Percentiles rank a stretch among this genome's conserved stretches.
Conservation (phyloP, 2,797 vertebrate genomes). For the Odontamblyopus lacepedii region DNA sequence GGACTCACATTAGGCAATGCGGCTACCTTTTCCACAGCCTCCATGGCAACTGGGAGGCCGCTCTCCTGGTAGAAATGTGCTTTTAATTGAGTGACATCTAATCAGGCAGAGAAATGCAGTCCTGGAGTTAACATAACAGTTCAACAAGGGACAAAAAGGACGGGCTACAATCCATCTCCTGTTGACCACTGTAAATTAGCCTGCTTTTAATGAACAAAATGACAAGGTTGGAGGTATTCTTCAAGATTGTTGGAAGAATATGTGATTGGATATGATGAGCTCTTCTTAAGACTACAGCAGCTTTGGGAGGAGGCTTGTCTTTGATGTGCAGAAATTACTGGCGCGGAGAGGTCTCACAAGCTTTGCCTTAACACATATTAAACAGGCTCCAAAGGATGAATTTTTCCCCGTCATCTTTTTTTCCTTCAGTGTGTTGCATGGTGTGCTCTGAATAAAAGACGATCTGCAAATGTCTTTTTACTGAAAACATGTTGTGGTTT, state of each 20-base stretch:
- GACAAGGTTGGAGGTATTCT: constrained; percentile 57
- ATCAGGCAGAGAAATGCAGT: constrained; percentile 77
- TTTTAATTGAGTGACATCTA: constrained; percentile 84
- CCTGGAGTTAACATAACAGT: constrained; percentile 73
- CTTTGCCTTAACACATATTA: constrained; percentile 73
- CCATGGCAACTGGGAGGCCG: constrained; percentile 77
- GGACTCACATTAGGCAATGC: constrained; percentile 65
- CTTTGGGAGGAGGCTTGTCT: constrained; percentile 69
- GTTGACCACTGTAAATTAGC: constrained; percentile 45
- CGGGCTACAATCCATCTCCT: constrained; percentile 43
- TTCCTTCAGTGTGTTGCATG: constrained; percentile 41
- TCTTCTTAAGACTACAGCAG: constrained; percentile 68
- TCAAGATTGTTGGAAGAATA: constrained; percentile 62
- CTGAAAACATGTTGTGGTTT: constrained; percentile 59
- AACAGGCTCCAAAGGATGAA: constrained; percentile 63
- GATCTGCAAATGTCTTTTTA: constrained; percentile 49
- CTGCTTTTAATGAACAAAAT: constrained; percentile 64
- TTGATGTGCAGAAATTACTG: constrained; percentile 76
- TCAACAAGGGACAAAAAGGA: constrained; percentile 63
- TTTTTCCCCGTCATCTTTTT: constrained; percentile 59
- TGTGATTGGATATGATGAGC: constrained; percentile 73
- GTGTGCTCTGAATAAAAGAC: constrained; percentile 18
- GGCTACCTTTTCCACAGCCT: constrained; percentile 68
- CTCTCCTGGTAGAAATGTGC: constrained; percentile 73
- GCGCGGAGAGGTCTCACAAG: constrained; percentile 66